Evolutionary conservation across 2,113 vertebrate genomes (phyloP).

Genomic region (Sapajus apella): DNA sequence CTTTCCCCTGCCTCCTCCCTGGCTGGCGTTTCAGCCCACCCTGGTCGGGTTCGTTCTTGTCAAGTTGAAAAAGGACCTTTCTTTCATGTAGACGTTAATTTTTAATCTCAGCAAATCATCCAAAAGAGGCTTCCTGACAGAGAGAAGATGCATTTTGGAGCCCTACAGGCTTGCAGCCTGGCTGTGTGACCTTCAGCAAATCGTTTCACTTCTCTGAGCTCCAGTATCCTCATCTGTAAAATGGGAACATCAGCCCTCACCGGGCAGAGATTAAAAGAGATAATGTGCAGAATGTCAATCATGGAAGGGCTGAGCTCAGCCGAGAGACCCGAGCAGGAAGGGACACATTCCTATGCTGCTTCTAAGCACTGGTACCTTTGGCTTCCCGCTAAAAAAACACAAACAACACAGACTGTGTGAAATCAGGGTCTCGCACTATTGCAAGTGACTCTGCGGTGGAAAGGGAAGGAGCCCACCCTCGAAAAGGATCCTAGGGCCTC

Average conservation of each 20-base stretch:
- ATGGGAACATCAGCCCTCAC: conserved; percentile 16
- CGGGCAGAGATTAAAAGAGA: background rate
- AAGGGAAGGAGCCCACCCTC: conserved; percentile 56
- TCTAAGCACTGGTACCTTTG: conserved; percentile 64
- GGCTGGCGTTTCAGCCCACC: background rate
- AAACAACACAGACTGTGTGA: conserved; percentile 58
- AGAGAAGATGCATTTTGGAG: background rate
- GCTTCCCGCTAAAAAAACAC: conserved; percentile 70
- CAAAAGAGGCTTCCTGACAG: background rate
- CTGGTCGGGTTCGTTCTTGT: background rate
- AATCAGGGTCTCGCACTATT: conserved; percentile 34
- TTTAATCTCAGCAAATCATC: conserved; percentile 1
- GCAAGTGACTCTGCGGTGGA: conserved; percentile 51
- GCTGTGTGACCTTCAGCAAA: background rate
- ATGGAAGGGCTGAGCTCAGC: conserved; percentile 16
- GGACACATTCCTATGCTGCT: conserved; percentile 45
- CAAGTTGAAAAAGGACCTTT: background rate
- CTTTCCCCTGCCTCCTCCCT: background rate
- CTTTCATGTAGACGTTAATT: background rate
- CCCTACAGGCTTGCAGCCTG: background rate
- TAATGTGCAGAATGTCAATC: background rate
- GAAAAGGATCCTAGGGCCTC: background rate
- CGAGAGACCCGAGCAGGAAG: conserved; percentile 29
- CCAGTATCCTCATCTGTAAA: conserved; percentile 40
- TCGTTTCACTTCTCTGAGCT: background rate